These are phyloP conservation scores for Phyllostomus hastatus DNA, from an alignment of 2,113 vertebrate genomes.

Conservation along the genomic window DNA sequence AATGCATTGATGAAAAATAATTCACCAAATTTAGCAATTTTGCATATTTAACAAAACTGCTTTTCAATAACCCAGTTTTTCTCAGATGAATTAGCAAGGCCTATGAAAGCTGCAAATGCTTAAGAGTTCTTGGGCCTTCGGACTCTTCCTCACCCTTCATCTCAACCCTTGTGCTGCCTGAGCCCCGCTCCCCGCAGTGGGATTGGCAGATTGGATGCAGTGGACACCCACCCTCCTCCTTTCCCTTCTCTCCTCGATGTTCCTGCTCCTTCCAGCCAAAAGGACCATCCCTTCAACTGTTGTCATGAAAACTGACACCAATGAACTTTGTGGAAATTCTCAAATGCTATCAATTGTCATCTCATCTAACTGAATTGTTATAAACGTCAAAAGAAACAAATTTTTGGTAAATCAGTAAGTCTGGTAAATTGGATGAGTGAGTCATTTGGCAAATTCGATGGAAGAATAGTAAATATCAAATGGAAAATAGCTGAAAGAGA, in stretches of 20 bases:
- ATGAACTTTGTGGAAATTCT: not conserved
- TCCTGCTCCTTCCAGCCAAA: not conserved
- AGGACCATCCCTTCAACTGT: not conserved
- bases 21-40: not conserved
- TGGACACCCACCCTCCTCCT: not conserved
- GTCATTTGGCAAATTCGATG: not conserved
- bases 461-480: conserved; percentile 26
- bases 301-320: not conserved
- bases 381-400: not conserved
- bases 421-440: not conserved
- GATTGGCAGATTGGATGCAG: not conserved
- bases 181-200: too few relatives aligned
- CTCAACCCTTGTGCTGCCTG: not conserved
- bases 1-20: not conserved
- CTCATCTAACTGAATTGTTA: not conserved
- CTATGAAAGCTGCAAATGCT: too few relatives aligned
- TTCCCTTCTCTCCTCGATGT: not conserved
- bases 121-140: not conserved
- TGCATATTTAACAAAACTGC: not conserved
- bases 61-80: not conserved
- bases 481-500: conserved; percentile 11
- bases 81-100: not conserved
- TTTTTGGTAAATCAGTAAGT: not conserved
- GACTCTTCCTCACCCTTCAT: not conserved
- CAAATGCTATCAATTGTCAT: not conserved